Base-by-base conservation (phyloP, 2,888 invertebrate species). In the Rhabditoides inermis region DNA sequence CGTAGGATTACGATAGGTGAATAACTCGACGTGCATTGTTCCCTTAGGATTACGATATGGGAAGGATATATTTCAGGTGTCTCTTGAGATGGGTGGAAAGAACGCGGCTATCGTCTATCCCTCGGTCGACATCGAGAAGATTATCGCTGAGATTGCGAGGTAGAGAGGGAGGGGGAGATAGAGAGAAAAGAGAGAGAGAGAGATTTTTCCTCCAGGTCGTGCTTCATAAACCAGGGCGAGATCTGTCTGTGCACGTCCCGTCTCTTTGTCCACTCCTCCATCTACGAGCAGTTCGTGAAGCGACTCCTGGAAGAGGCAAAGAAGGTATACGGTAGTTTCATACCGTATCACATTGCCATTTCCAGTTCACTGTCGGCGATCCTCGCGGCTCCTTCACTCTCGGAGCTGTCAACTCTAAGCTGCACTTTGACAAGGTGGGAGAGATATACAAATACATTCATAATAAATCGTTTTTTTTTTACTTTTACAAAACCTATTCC, bases 1-100 rank as follows among this genome's bases (percentile, higher is more conserved):
- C n/a, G n/a, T n/a, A n/a, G n/a, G n/a, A n/a, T n/a, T n/a, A n/a
- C n/a, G n/a, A n/a, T n/a, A n/a, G n/a, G n/a, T n/a, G n/a, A n/a
- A n/a, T n/a, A n/a, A n/a, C n/a, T n/a, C n/a, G n/a, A n/a, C n/a
- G n/a, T n/a, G n/a, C n/a, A n/a, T n/a, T n/a, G n/a, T n/a, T n/a
- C n/a, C n/a, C n/a, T n/a, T n/a, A n/a, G n/a, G n/a, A n/a, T n/a
- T n/a, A n/a, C n/a, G n/a, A n/a, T n/a, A n/a, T n/a, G n/a, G n/a
- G n/a, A n/a, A n/a, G n/a, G n/a, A n/a, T n/a, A n/a, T n/a, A n/a
- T 7, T 39, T 22, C 7, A 39, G 40, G 20, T 82, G 1, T 82
- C 82, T 3, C 70, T 83, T 15, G 82, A 82, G 77, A 77, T 82
- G 72, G 82, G 82, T 27, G 82, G 82, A 0, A 83, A 82, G 68